A percentile compares a stretch with the other conserved stretches of the same genome.
These are phyloP conservation scores for Zoanthus sansibaricus DNA, from an alignment of 92 coral and sea anemone species.

Conservation along the genomic window DNA sequence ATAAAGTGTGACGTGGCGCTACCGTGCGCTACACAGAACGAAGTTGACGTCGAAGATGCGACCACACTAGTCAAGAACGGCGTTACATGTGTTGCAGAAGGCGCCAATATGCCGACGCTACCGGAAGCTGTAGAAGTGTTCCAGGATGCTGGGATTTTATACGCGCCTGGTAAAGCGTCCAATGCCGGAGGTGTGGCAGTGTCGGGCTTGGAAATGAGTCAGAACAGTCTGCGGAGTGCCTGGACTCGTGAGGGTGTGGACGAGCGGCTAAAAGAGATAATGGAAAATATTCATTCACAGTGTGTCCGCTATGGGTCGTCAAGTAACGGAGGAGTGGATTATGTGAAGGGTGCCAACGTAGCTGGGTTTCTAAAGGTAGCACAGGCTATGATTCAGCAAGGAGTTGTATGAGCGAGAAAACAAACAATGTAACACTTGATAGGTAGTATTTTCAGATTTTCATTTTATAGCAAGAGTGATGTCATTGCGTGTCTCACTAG, in stretches of 20 bases:
- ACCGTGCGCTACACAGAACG: constrained; percentile 93
- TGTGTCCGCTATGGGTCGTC: constrained; percentile 73
- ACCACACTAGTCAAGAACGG: constrained; percentile 76
- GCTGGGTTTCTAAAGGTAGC: constrained; percentile 92
- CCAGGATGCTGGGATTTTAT: constrained; percentile 70
- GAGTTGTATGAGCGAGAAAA: constrained; percentile 64
- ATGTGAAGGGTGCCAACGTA: constrained; percentile 86
- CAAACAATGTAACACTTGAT: neutral
- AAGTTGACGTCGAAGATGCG: constrained; percentile 80
- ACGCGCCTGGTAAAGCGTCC: constrained; percentile 91
- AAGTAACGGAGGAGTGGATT: constrained; percentile 73
- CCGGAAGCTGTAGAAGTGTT: constrained; percentile 87
- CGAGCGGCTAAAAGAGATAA: constrained; percentile 89
- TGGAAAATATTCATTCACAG: constrained; percentile 82
- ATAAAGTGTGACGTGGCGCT: constrained; percentile 83
- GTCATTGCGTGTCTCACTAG: neutral
- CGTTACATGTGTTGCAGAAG: constrained; percentile 83
- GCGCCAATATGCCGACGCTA: constrained; percentile 89
- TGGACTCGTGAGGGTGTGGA: constrained; percentile 91
- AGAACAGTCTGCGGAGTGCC: constrained; percentile 87
- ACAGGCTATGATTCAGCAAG: constrained; percentile 85
- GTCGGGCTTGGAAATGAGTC: constrained; percentile 96
- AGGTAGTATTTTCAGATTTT: neutral
- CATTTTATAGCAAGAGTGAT: neutral
- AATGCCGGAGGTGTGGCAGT: constrained; percentile 96